A percentile compares a stretch with the other conserved stretches of the same genome.
Evolutionary conservation across 2,888 invertebrate genomes (phyloP).

Genomic region (Scotopteryx bipunctaria): DNA sequence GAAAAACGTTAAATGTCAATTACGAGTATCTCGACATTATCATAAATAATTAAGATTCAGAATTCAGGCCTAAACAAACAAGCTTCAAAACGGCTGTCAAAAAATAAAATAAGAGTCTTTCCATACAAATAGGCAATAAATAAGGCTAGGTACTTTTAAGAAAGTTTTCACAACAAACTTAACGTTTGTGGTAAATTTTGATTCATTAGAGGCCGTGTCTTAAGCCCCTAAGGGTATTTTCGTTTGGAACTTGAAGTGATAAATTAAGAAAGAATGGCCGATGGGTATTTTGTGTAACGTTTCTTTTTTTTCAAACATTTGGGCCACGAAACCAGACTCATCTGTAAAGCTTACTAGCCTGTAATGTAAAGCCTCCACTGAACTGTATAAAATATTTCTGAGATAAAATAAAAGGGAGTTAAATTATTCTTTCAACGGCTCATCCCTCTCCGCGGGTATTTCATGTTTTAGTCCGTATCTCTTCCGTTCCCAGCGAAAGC

Average conservation of each 20-base stretch:
- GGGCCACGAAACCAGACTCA: neutral
- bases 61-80: neutral
- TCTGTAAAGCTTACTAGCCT: neutral
- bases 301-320: neutral
- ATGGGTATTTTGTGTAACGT: conserved; percentile 11
- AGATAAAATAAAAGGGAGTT: conserved; percentile 14
- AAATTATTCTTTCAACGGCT: conserved; percentile 29
- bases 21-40: neutral
- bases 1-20: neutral
- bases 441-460: conserved; percentile 26
- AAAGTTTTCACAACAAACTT: conserved; percentile 49
- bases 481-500: conserved; percentile 45
- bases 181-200: conserved; percentile 47
- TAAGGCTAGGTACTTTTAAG: conserved; percentile 38
- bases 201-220: conserved; percentile 49
- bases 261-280: conserved; percentile 29
- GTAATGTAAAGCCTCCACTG: no score
- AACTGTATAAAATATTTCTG: conserved; percentile 1
- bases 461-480: conserved; percentile 45
- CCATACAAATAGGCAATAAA: conserved; percentile 26
- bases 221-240: conserved; percentile 31
- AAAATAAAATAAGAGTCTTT: conserved; percentile 12
- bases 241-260: conserved; percentile 34
- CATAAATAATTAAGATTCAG: conserved; percentile 1
- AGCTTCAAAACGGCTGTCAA: neutral